Evolutionary conservation across 2,888 invertebrate species (phyloP).

Genomic region (Cryptocephalus primarius): DNA sequence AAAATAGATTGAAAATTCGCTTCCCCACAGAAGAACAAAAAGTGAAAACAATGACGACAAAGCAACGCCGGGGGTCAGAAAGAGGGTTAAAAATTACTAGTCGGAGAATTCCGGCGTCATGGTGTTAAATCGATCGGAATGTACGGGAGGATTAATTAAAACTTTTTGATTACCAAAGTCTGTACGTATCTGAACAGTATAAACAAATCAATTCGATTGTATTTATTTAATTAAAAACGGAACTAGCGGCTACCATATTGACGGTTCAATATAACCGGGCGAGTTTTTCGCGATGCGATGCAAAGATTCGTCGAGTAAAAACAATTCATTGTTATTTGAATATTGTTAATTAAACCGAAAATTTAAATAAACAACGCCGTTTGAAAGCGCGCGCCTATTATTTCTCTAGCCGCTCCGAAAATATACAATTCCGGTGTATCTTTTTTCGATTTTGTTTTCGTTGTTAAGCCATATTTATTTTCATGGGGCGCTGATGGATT

Average conservation of each 20-base stretch:
- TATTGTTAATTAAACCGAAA: constrained; percentile 8
- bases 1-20: too few species aligned
- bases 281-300: too few species aligned
- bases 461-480: too few species aligned
- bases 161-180: constrained; percentile 13
- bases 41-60: constrained; percentile 5
- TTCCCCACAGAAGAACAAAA: neutral
- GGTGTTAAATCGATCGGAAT: constrained; percentile 15
- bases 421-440: too few species aligned
- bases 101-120: constrained; percentile 3
- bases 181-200: constrained; percentile 13
- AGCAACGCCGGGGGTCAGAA: constrained; percentile 4
- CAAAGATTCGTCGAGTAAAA: constrained; percentile 7
- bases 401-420: too few species aligned
- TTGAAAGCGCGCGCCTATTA: too few species aligned
- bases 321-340: constrained; percentile 7
- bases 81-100: too few species aligned
- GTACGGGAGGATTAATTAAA: constrained; percentile 13
- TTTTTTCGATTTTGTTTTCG: too few species aligned
- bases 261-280: constrained; percentile 1
- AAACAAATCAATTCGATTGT: constrained; percentile 24
- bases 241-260: constrained; percentile 11
- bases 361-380: constrained; percentile 5
- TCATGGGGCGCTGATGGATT: too few species aligned
- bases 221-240: constrained; percentile 24